Evolutionary conservation across 2,888 invertebrate species (phyloP), one percentile per base, ranked within the genome.

Genomic region (Rhagophthalmus giganteus): DNA sequence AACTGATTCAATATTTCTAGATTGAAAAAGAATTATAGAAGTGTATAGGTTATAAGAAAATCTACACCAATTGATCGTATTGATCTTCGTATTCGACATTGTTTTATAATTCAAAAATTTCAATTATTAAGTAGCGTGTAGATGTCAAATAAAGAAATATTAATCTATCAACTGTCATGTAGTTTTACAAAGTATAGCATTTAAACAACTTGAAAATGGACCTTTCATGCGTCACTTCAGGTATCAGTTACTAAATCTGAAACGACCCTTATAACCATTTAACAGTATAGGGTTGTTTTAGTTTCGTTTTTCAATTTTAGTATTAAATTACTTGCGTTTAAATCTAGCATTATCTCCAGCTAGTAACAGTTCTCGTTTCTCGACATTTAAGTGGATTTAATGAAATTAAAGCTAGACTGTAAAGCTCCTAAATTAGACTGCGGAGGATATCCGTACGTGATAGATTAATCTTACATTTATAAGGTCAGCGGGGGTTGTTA

Each of bases 401-500:
- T 31, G 35, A 40, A 40, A 52, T 46, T 52, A 46, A 34, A 25
- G 14, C 10, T 26, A 27, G 32, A 34, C 24, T 34, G 15, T 20
- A 16, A 48, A 20, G 25, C 27, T 26, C 24, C 35, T 31, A 47
- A 41, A 46, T 52, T 52, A 47, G 31, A 41, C 31, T 31, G 28
- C 40, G 30, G 28, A 41, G 48, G 46, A 46, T 47, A 46, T 52
- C 46, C 28, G 20, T 42, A 33, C 50, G 50, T 50, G 56, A 50
- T 32, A 40, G 50, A 57, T 57, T 57, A 57, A 58, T 44, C 54
- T 55, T 26, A 58, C 64, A 66, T 66, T 67, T 64, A 46, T 42
- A 57, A 46, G 52, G 51, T 7, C 65, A 38, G 59, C 57, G 57
- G 70, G 70, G 67, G 69, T 66, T 67, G 67, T 69, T 68, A 61